Base-by-base conservation (phyloP, 1,140 invertebrate species). In the Akabosia matsudoensis region DNA sequence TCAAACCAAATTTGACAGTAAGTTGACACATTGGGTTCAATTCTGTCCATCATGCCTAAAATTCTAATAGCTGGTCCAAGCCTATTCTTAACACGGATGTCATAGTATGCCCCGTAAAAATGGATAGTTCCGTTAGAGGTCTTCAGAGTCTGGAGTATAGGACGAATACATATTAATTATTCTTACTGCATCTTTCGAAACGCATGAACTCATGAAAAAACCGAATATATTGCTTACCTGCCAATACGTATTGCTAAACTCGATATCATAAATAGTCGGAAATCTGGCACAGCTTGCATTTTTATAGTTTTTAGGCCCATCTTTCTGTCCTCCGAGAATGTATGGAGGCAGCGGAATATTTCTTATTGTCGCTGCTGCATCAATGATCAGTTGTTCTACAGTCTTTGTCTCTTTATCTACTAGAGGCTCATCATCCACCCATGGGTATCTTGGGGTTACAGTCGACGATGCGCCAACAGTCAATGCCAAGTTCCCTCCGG, bases 241-340 rank as follows among this genome's bases (percentile, higher is more conserved):
- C 93, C 93, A 95, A 84, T 95, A 95, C 7, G 93, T 89, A 83
- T 97, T 96, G 84, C 95, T 95, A 86, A 94, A 96, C 83, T 96
- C 91, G 72, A 97, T 86, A 79, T 95, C 93, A 83, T 92, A 94
- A 67, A 96, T 90, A 64, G 89, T 93, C 0, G 95, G 94, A 83
- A 93, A 95, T 78, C 87, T 87, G 74, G 91, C 91, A 84, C 92
- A 95, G 71, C 89, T 90, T 74, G 90, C 90, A 82, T 92, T 91
- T 74, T 91, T 90, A 77, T 89, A 90, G 82, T 88, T 91, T 76
- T 90, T 90, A 2, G 84, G 84, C 79, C 79, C 88, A 81, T 93
- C 91, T 82, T 90, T 92, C 81, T 91, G 90, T 64, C 83, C 82
- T 64, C 83, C 82, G 37, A 74, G 78, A 61, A 77, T 82, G 67